A percentile compares a stretch with the other conserved stretches of the same genome.
Conservation (phyloP, 2,797 vertebrate species). For the Atherinosoma microstoma region DNA sequence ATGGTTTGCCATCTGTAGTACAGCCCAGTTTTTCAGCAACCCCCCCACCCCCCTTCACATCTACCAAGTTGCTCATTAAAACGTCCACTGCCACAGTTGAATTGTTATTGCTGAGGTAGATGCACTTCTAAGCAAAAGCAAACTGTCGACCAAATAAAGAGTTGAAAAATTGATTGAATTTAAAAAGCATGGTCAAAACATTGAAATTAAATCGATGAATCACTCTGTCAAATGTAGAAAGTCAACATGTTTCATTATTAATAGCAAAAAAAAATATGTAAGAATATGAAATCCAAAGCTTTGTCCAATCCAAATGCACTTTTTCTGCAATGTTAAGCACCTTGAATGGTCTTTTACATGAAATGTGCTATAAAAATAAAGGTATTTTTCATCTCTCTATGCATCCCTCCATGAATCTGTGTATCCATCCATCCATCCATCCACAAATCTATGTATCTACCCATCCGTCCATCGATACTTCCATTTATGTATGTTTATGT, state of each 20-base stretch:
- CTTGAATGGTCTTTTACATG: too few relatives aligned
- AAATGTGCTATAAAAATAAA: too few relatives aligned
- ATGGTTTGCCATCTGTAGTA: slow-evolving; percentile 40
- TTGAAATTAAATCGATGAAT: neutral
- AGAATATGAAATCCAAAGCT: neutral
- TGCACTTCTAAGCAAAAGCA: slow-evolving; percentile 19
- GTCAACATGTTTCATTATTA: neutral
- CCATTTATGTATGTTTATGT: too few relatives aligned
- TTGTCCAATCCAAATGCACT: too few relatives aligned
- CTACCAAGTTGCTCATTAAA: slow-evolving; percentile 50
- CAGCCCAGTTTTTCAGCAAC: slow-evolving; percentile 13
- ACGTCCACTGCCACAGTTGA: slow-evolving; percentile 15
- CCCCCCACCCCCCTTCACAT: neutral
- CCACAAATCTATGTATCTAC: too few relatives aligned
- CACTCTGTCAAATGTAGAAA: neutral
- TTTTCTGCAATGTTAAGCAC: too few relatives aligned
- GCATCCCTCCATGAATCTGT: too few relatives aligned
- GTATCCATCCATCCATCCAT: neutral
- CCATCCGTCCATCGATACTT: too few relatives aligned
- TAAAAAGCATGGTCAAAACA: too few relatives aligned
- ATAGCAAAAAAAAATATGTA: neutral
- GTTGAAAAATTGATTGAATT: neutral
- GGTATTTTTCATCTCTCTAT: neutral
- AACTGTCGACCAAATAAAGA: slow-evolving; percentile 13
- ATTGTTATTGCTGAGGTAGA: slow-evolving; percentile 27